Percentiles rank a stretch among this genome's conserved stretches.
These are phyloP conservation scores for Mimachlamys varia DNA, from an alignment of 2,888 invertebrate species.

Conservation along the genomic window DNA sequence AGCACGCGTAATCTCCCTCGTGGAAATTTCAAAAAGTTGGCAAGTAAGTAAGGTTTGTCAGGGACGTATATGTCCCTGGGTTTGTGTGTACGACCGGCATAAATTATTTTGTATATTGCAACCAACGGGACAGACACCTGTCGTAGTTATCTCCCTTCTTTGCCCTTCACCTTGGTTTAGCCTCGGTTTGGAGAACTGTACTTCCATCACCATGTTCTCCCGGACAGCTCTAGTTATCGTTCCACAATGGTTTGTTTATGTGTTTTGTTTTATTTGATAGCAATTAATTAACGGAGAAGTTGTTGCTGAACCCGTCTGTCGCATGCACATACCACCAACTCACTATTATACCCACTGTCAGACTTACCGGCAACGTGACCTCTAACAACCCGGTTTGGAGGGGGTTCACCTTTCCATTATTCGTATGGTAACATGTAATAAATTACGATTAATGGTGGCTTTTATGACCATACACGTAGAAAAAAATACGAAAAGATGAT, in stretches of 20 bases:
- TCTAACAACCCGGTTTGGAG: constrained; percentile 38
- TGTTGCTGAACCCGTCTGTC: background rate
- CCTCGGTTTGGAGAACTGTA: constrained; percentile 65
- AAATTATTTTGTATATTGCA: no score
- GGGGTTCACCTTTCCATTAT: background rate
- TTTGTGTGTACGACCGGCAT: no score
- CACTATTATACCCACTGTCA: background rate
- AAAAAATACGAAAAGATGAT: no score
- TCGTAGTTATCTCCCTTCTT: background rate
- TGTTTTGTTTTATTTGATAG: background rate
- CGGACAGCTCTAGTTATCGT: constrained; percentile 68
- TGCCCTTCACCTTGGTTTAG: constrained; percentile 49
- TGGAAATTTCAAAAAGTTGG: no score
- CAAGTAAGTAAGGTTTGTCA: no score
- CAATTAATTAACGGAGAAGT: background rate
- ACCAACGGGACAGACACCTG: background rate
- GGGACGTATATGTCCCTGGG: no score
- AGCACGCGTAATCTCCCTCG: no score
- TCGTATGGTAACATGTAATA: no score
- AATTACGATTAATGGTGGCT: no score
- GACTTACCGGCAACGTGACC: constrained; percentile 40
- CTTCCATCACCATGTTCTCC: constrained; percentile 72
- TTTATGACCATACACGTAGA: no score
- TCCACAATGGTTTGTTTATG: constrained; percentile 70
- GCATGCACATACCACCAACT: background rate